These are phyloP conservation scores for Gadopsis marmoratus DNA, from an alignment of 2,797 vertebrate genomes.

Conservation along the genomic window DNA sequence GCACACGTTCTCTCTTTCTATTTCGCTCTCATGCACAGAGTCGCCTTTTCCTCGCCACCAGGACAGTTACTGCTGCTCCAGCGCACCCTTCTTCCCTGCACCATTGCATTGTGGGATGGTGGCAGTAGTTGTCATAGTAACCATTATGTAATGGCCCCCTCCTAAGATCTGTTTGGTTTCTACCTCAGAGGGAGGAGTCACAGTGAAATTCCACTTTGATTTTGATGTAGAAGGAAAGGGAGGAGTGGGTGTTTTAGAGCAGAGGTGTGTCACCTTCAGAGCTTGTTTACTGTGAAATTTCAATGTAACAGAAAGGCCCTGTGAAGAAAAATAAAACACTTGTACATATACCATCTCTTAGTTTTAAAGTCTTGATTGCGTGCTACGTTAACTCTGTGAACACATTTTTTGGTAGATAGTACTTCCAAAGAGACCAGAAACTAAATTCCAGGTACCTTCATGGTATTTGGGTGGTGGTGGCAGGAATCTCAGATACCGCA, in stretches of 20 bases:
- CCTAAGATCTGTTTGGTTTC: constrained; percentile 51
- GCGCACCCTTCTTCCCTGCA: constrained; percentile 49
- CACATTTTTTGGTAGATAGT: background rate
- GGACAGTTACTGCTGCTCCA: constrained; percentile 68
- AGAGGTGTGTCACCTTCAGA: constrained; percentile 43
- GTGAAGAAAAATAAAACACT: background rate
- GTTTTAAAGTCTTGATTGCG: background rate
- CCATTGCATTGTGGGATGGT: constrained; percentile 70
- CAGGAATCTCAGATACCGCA: background rate
- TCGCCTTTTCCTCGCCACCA: constrained; percentile 42
- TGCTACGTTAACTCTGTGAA: background rate
- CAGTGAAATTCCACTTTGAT: constrained; percentile 72
- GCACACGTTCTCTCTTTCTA: constrained; percentile 1
- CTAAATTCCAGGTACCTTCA: background rate
- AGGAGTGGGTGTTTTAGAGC: constrained; percentile 5
- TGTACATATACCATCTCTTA: background rate
- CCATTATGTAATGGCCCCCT: constrained; percentile 61
- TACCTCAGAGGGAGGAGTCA: constrained; percentile 55
- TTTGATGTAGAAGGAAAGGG: background rate
- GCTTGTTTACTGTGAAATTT: background rate
- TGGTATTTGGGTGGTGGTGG: background rate
- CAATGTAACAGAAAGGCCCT: background rate
- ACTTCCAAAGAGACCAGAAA: background rate
- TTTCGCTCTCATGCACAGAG: constrained; percentile 31
- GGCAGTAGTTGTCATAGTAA: constrained; percentile 58